Percentiles rank a stretch among this genome's conserved stretches.
Evolutionary conservation across 2,888 invertebrate genomes (phyloP).

Genomic region (Ptychoptera contaminata): DNA sequence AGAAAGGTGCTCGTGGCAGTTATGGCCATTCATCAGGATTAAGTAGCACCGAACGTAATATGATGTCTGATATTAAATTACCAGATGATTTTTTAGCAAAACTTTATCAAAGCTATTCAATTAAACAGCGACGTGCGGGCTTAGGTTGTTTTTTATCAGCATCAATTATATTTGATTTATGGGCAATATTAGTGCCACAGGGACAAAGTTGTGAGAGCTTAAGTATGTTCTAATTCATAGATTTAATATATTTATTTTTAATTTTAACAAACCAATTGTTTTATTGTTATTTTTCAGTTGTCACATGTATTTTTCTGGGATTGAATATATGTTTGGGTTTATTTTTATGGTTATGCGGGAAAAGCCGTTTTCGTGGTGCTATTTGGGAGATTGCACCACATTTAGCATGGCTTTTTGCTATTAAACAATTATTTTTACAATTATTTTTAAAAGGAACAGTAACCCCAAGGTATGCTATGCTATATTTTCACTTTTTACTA

Average conservation of each 20-base stretch:
- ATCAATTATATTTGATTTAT: constrained; percentile 48
- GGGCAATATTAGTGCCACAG: constrained; percentile 39
- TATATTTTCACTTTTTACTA: not conserved
- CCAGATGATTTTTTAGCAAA: constrained; percentile 47
- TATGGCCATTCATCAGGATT: too few relatives aligned
- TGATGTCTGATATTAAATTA: constrained; percentile 21
- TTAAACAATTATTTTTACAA: constrained; percentile 42
- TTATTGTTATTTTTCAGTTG: constrained; percentile 14
- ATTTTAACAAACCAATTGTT: not conserved
- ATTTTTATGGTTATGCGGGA: constrained; percentile 16
- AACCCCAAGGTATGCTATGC: constrained; percentile 24
- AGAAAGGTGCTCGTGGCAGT: too few relatives aligned
- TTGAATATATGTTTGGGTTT: constrained; percentile 23
- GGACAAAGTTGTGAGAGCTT: constrained; percentile 29
- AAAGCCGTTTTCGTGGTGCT: constrained; percentile 29
- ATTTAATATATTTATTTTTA: not conserved
- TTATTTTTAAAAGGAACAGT: constrained; percentile 40
- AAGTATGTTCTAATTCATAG: constrained; percentile 18
- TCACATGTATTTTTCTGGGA: constrained; percentile 26
- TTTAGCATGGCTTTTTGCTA: constrained; percentile 42
- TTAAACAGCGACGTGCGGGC: constrained; percentile 54
- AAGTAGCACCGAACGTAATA: constrained; percentile 6
- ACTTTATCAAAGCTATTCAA: constrained; percentile 54
- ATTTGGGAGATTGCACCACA: constrained; percentile 35
- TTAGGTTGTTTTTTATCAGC: constrained; percentile 51